These are phyloP conservation scores for Bubo bubo DNA, from an alignment of 2,113 vertebrate species.

Conservation along the genomic window DNA sequence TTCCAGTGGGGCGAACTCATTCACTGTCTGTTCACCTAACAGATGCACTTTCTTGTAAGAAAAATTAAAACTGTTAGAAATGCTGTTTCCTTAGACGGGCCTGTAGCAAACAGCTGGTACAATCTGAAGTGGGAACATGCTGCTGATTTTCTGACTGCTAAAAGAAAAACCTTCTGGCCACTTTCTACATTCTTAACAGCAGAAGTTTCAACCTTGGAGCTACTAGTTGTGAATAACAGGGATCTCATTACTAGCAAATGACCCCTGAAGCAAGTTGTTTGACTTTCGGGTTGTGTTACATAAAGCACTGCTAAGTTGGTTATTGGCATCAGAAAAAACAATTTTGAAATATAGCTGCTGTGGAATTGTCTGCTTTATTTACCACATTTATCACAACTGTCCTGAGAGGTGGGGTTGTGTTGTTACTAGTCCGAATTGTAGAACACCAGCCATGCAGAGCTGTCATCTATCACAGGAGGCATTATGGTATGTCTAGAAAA, in stretches of 20 bases:
- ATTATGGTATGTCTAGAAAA: neutral
- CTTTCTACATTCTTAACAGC: neutral
- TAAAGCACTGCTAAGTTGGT: neutral
- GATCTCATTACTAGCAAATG: fast-evolving
- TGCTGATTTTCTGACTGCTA: neutral
- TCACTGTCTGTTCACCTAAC: neutral
- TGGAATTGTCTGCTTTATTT: neutral
- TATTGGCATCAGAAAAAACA: neutral
- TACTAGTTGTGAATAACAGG: neutral
- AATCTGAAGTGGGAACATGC: neutral
- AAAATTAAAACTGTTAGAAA: neutral
- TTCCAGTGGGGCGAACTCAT: neutral
- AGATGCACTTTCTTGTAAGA: neutral
- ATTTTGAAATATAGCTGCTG: fast-evolving
- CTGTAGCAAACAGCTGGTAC: neutral
- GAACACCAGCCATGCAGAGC: neutral
- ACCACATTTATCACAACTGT: neutral
- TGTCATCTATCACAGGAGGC: neutral
- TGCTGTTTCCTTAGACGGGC: neutral
- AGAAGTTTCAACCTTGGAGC: neutral
- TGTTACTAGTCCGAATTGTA: neutral
- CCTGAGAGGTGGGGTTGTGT: neutral
- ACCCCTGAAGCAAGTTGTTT: neutral
- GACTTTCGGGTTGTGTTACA: neutral
- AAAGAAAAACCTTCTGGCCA: neutral